A percentile compares a stretch with the other conserved stretches of the same genome.
phyloP scores from a whole-genome alignment of 2,113 vertebrate genomes.

The Thymallus thymallus region DNA sequence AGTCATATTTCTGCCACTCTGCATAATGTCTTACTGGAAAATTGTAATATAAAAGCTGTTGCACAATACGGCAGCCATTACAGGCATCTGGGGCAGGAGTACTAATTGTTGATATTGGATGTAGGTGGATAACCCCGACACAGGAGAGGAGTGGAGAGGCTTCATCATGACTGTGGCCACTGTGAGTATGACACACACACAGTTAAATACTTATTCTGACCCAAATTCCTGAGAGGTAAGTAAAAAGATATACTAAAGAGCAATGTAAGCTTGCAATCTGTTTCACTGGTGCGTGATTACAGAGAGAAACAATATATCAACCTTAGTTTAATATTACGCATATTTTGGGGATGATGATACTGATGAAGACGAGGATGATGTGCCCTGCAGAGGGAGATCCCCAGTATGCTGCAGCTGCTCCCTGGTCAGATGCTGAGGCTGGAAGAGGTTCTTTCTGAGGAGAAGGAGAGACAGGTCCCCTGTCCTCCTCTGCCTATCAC shows the following conservation, averaged over 20 bases:
- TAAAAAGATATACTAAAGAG: no score
- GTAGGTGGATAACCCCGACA: slow-evolving; percentile 74
- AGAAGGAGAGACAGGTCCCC: slow-evolving; percentile 59
- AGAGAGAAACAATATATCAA: no score
- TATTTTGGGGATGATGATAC: no score
- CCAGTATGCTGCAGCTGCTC: slow-evolving; percentile 70
- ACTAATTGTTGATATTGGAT: background rate
- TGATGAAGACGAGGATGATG: background rate
- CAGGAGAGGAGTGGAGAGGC: slow-evolving; percentile 77
- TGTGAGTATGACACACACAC: slow-evolving; percentile 54
- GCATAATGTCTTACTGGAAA: no score
- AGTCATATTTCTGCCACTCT: no score
- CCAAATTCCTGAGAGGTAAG: no score
- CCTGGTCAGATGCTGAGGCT: slow-evolving; percentile 77
- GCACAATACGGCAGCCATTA: no score
- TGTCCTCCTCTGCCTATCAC: background rate
- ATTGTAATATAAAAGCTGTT: no score
- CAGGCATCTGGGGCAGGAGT: background rate
- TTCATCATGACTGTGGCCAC: slow-evolving; percentile 79
- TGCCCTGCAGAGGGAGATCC: slow-evolving; percentile 71
- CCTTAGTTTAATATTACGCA: no score
- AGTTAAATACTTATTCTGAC: no score
- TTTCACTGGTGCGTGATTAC: no score
- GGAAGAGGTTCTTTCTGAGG: slow-evolving; percentile 68
- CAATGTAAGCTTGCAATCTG: no score